Base-by-base conservation (phyloP, 2,797 vertebrate genomes). In the Epinephelus malabaricus region DNA sequence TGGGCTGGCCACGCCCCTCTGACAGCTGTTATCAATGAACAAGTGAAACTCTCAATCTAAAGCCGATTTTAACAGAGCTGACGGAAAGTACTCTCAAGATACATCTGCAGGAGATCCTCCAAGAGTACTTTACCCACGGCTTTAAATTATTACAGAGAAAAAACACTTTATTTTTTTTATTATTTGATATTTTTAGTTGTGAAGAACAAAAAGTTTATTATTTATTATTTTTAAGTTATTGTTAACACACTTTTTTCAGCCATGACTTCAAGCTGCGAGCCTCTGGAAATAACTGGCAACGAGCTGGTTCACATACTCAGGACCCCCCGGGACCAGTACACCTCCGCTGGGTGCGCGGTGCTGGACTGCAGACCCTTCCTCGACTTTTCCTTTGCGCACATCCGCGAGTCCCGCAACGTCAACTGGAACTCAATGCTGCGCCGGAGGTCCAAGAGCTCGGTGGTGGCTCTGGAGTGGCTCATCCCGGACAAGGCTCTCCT, bases 291-390 rank as follows among this genome's bases (percentile, higher is more conserved):
- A 74, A 87, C 85, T 15, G 82, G 86, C 43, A 71, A 80, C 17
- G 94, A 96, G 89, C 61, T 95, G 87, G 90, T 92, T 25, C 95
- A 93, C 75, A 92, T 95, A 10, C 92, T 96, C 63, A 88, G 86
- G 76, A 92, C 90, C 19, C 93, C 88, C 25, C 73, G 47, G 58
- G 90, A 94, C 21, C 84, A 87, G 78, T 91, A 88, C 85, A 55
- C 85, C 55, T 89, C 92, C 21, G 92, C 88, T 0, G 90, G 93
- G 2, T 94, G 92, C 1, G 92, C 96, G 84, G 80, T 97, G 67
- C 91, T 97, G 59, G 97, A 97, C 94, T 97, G 97, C 80, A 94
- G 97, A 49, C 96, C 97, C 4, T 97, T 97, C 84, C 94, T 97
- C 21, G 92, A 95, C 4, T 97, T 95, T 78, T 96, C 96, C 21